Evolutionary conservation across 2,113 vertebrate genomes (phyloP).

Genomic region (Parus major): DNA sequence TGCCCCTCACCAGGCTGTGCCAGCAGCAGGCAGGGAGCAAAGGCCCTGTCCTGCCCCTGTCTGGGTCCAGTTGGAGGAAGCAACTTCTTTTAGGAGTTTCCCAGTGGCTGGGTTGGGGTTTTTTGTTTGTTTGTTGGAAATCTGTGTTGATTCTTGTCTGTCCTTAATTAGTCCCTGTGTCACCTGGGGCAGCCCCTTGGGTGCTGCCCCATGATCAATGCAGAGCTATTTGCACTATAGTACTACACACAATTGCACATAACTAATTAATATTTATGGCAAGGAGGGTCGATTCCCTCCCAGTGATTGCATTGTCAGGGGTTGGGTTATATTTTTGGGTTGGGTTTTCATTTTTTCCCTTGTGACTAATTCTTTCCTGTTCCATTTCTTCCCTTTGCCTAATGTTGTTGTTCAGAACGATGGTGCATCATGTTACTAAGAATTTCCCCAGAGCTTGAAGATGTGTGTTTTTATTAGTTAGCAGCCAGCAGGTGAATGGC

Average conservation of each 20-base stretch:
- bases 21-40: neutral
- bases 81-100: neutral
- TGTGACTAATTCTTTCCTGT: conserved; percentile 33
- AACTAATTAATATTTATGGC: conserved; percentile 25
- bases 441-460: neutral
- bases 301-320: conserved; percentile 28
- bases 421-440: conserved; percentile 58
- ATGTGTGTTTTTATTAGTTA: neutral
- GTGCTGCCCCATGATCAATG: neutral
- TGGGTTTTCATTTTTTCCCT: conserved; percentile 15
- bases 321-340: neutral
- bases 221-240: conserved; percentile 69
- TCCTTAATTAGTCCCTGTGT: conserved; percentile 43
- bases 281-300: neutral
- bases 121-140: conserved; percentile 19
- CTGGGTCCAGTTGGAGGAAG: neutral
- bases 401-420: neutral
- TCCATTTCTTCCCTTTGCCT: neutral
- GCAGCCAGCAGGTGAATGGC: neutral
- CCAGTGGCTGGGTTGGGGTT: neutral
- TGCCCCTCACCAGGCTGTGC: neutral
- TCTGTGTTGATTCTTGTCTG: conserved; percentile 15
- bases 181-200: neutral
- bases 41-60: neutral
- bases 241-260: conserved; percentile 60